phyloP scores from a whole-genome alignment of 2,797 vertebrate species.

The Muraenolepis orangiensis region DNA sequence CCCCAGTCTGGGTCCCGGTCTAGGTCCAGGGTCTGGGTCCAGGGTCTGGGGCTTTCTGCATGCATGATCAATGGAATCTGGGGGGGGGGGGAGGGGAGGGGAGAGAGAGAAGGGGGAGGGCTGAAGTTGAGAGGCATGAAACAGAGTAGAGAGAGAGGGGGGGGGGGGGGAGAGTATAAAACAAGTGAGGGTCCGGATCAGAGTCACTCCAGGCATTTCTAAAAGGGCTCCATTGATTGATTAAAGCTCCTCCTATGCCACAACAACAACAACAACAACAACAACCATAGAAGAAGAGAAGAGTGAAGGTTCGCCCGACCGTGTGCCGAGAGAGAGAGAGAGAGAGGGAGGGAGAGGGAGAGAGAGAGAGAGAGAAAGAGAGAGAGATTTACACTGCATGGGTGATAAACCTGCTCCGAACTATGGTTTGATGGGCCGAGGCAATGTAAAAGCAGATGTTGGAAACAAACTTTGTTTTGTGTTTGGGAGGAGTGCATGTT shows the following conservation, averaged over 20 bases:
- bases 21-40: too few species aligned
- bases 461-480: not conserved
- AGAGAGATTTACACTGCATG: conserved; percentile 1
- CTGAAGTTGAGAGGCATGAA: conserved; percentile 45
- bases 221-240: conserved; percentile 5
- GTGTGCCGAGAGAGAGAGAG: not conserved
- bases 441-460: not conserved
- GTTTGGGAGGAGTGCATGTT: not conserved
- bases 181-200: not conserved
- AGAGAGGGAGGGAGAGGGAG: too few species aligned
- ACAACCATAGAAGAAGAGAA: not conserved
- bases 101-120: conserved; percentile 51
- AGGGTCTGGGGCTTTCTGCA: conserved; percentile 99
- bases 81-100: conserved; percentile 64
- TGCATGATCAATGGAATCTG: conserved; percentile 94
- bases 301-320: not conserved
- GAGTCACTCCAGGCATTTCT: not conserved
- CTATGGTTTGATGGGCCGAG: not conserved
- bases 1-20: too few species aligned
- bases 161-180: not conserved
- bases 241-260: not conserved
- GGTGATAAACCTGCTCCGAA: not conserved
- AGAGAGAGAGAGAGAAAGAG: too few species aligned
- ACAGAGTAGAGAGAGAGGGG: conserved; percentile 12
- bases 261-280: not conserved